These are phyloP conservation scores for Ameiurus melas DNA, from an alignment of 2,113 vertebrate genomes.

Conservation along the genomic window DNA sequence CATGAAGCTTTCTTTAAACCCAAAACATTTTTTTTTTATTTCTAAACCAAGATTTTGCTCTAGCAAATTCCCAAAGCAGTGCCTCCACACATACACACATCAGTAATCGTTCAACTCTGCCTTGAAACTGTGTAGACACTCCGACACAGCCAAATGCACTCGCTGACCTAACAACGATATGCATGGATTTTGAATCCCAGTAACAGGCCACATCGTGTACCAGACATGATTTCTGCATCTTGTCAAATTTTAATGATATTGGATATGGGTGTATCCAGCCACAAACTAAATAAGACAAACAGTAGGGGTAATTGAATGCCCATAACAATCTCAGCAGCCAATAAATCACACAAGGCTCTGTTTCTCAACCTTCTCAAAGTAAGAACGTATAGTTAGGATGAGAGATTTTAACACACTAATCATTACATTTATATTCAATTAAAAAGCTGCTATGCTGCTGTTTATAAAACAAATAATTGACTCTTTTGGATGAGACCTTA, in stretches of 20 bases:
- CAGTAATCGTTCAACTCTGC: neutral
- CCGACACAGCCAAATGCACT: conserved; percentile 1
- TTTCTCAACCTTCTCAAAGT: neutral
- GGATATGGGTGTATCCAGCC: conserved; percentile 23
- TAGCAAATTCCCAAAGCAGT: conserved; percentile 7
- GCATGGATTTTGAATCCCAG: neutral
- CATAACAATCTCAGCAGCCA: neutral
- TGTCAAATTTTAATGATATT: conserved; percentile 44
- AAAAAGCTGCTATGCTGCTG: neutral
- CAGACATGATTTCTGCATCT: conserved; percentile 20
- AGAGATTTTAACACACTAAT: neutral
- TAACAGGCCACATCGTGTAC: neutral
- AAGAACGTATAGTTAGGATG: neutral
- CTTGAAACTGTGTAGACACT: conserved; percentile 11
- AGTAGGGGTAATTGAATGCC: conserved; percentile 11
- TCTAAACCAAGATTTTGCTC: neutral
- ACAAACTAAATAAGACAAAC: conserved; percentile 12
- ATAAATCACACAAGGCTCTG: neutral
- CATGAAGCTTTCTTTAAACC: neutral
- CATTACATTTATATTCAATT: neutral
- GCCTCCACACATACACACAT: neutral
- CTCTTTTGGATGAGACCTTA: neutral
- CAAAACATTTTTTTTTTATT: conserved; percentile 9
- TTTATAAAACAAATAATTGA: neutral
- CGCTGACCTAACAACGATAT: conserved; percentile 12